A percentile compares a stretch with the other conserved stretches of the same genome.
phyloP scores from a whole-genome alignment of 2,888 invertebrate species.

The Eilema depressum region DNA sequence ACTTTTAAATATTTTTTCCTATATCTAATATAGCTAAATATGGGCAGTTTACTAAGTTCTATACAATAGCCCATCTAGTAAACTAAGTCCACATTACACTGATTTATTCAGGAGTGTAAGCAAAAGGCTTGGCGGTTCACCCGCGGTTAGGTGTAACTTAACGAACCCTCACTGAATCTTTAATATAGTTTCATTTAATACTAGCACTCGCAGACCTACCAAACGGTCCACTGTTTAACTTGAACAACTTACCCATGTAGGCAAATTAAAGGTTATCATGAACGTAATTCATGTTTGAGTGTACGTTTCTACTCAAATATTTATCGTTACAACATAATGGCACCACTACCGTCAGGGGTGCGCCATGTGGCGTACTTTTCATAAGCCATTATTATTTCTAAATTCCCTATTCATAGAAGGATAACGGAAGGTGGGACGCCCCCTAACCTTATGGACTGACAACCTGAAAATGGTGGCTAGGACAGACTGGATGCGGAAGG shows the following conservation, averaged over 20 bases:
- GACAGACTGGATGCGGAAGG: no score
- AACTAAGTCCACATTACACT: slow-evolving; percentile 52
- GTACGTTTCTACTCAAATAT: slow-evolving; percentile 27
- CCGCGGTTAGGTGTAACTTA: slow-evolving; percentile 85
- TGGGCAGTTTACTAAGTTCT: no score
- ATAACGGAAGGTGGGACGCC: no score
- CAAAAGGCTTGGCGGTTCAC: slow-evolving; percentile 75
- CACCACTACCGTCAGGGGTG: neutral
- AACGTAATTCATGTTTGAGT: slow-evolving; percentile 39
- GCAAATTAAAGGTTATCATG: slow-evolving; percentile 38
- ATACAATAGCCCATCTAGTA: slow-evolving; percentile 59
- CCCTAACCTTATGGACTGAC: no score
- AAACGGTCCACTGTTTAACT: slow-evolving; percentile 71
- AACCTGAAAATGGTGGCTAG: no score
- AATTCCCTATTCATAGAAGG: no score
- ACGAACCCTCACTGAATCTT: slow-evolving; percentile 84
- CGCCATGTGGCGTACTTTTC: neutral
- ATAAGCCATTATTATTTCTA: neutral
- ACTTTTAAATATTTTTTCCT: no score
- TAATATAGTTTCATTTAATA: slow-evolving; percentile 85
- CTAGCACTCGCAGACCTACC: slow-evolving; percentile 73
- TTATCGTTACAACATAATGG: slow-evolving; percentile 18
- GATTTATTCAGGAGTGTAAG: slow-evolving; percentile 78
- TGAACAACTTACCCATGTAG: slow-evolving; percentile 62
- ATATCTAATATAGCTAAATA: no score